These are phyloP conservation scores for Eupleurogrammus muticus DNA, from an alignment of 2,797 vertebrate species.

Conservation along the genomic window DNA sequence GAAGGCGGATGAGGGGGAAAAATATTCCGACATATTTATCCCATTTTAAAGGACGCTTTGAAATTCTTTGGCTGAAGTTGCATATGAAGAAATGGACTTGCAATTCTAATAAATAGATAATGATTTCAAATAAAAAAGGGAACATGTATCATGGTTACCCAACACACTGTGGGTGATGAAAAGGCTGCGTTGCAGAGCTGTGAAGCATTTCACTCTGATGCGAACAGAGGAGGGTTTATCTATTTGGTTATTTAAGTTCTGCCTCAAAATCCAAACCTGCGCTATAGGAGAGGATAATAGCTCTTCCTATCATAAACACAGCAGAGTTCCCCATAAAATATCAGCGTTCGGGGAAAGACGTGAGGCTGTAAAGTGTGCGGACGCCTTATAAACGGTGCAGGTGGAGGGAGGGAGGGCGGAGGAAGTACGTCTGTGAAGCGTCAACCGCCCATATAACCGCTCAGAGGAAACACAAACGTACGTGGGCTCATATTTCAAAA, in stretches of 20 bases:
- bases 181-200: neutral
- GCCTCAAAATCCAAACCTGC: constrained; percentile 31
- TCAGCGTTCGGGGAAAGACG: constrained; percentile 30
- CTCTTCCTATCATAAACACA: constrained; percentile 47
- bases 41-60: neutral
- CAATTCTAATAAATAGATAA: neutral
- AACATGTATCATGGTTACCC: neutral
- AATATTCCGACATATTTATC: constrained; percentile 7
- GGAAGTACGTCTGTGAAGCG: constrained; percentile 65
- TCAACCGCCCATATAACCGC: constrained; percentile 48
- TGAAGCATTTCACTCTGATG: constrained; percentile 13
- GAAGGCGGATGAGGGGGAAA: neutral
- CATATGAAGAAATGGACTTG: constrained; percentile 1
- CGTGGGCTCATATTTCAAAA: constrained; percentile 33
- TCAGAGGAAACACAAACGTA: constrained; percentile 10
- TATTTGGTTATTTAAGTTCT: constrained; percentile 8
- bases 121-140: neutral
- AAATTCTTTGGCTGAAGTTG: constrained; percentile 22
- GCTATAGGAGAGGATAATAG: constrained; percentile 1
- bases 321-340: constrained; percentile 61
- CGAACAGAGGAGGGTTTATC: constrained; percentile 2
- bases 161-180: neutral
- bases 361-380: constrained; percentile 44
- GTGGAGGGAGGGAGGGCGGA: constrained; percentile 46
- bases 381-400: constrained; percentile 44